These are phyloP conservation scores for Tenodera sinensis DNA, from an alignment of 2,888 invertebrate species.

Conservation along the genomic window DNA sequence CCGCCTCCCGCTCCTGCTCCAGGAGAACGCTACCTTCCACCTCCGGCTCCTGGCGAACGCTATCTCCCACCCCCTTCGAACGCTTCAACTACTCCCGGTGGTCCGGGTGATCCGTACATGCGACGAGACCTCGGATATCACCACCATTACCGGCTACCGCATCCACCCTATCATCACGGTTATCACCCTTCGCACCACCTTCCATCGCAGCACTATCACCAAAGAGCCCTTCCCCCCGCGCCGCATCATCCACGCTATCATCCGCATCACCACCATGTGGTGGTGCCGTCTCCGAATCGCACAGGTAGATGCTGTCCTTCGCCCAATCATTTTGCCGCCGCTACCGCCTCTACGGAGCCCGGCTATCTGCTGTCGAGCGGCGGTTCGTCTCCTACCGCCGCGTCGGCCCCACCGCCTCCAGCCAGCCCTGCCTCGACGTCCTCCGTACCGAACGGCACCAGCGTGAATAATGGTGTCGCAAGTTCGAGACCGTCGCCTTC, in stretches of 20 bases:
- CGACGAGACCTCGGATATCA: slow-evolving; percentile 54
- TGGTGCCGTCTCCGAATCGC: slow-evolving; percentile 26
- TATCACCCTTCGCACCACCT: slow-evolving; percentile 37
- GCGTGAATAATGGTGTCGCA: slow-evolving; percentile 34
- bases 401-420: slow-evolving; percentile 21
- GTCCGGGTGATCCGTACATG: slow-evolving; percentile 55
- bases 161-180: slow-evolving; percentile 45
- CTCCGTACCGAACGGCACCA: slow-evolving; percentile 36
- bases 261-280: slow-evolving; percentile 21
- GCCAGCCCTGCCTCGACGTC: neutral
- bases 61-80: slow-evolving; percentile 41
- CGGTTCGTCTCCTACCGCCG: slow-evolving; percentile 6
- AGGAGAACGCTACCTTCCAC: slow-evolving; percentile 66
- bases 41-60: slow-evolving; percentile 47
- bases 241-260: slow-evolving; percentile 40
- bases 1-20: slow-evolving; percentile 69
- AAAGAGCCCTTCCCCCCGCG: slow-evolving; percentile 32
- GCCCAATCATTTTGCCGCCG: slow-evolving; percentile 24
- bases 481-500: slow-evolving; percentile 44
- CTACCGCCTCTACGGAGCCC: slow-evolving; percentile 3
- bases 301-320: slow-evolving; percentile 26
- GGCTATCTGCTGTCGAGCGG: neutral
- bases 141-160: slow-evolving; percentile 55
- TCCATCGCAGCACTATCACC: slow-evolving; percentile 26
- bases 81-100: slow-evolving; percentile 40